Evolutionary conservation across 2,113 vertebrate genomes (phyloP).

Genomic region (Protobothrops mucrosquamatus): DNA sequence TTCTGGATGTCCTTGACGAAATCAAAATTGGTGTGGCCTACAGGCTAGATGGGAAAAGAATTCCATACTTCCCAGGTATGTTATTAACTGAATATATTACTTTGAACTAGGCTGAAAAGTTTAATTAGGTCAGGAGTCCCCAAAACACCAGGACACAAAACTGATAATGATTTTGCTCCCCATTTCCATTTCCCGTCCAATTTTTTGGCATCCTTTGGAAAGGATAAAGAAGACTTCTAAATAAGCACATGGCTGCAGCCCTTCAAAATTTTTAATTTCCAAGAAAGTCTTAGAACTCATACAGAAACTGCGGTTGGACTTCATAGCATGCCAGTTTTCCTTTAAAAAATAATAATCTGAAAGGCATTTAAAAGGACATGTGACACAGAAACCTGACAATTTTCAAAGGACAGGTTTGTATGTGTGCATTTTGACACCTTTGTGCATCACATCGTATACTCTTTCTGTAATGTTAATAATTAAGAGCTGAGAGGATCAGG

Average conservation of each 20-base stretch:
- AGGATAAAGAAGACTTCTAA: background rate
- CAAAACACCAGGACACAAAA: background rate
- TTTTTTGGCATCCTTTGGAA: background rate
- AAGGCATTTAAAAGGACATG: background rate
- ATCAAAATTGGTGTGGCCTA: conserved; percentile 94
- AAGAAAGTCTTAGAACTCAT: background rate
- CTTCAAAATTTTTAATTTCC: background rate
- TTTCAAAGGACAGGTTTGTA: background rate
- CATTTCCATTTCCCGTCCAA: background rate
- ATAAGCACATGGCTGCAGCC: background rate
- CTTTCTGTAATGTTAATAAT: background rate
- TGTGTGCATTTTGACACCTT: background rate
- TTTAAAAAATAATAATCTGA: background rate
- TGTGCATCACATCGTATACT: background rate
- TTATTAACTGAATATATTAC: background rate
- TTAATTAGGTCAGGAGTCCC: background rate
- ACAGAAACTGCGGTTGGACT: background rate
- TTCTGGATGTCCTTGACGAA: conserved; percentile 91
- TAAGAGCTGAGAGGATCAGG: background rate
- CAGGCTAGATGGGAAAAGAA: conserved; percentile 91
- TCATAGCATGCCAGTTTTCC: background rate
- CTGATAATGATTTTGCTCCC: background rate
- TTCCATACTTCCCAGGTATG: conserved; percentile 94
- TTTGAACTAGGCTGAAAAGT: background rate
- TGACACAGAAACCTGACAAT: background rate